Evolutionary conservation across 1,140 invertebrate genomes (phyloP), one percentile per base, ranked within the genome.

Genomic region (Drosophila kanapiae): DNA sequence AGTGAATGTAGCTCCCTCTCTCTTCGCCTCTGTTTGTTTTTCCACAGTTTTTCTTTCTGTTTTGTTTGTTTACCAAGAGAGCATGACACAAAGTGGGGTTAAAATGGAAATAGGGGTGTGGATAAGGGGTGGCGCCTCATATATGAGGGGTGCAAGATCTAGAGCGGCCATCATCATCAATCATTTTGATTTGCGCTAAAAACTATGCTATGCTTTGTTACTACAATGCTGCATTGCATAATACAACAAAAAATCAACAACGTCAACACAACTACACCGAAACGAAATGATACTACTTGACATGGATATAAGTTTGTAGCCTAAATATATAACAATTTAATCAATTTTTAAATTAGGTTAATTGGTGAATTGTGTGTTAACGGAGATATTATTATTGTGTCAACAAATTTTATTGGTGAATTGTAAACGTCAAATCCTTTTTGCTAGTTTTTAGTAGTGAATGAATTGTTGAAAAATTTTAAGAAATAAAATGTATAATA

Each of bases 161-260:
- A 64, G 72, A 80, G 84, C 78, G 80, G 54, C 84, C 84, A 87
- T 88, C 84, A 87, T 87, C 84, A 87, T 87, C 84, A 87, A 87
- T 87, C 84, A 87, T 87, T 87, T 87, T 87, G 84, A 87, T 87
- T 87, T 87, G 84, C 84, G 84, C 84, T 88, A 88, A 87, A 87
- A 87, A 87, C 84, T 80, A 78, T 85, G 83, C 76, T 77, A 72
- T 71, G 70, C 78, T 84, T 79, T 62, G 69, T 76, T 57, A 59
- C 78, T 60, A 71, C 53, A 67, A 45, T 60, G 29, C 61, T 23
- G 68, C 79, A 83, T 63, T 61, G 47, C 49, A 74, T 49, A 61
- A 63, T 42, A 65, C 78, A 79, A 40, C 42, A 58, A 62, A 53
- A 48, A 62, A 59, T 40, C 48, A 64, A 51, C 37, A 47, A 63